Evolutionary conservation across 2,888 invertebrate species (phyloP).

Genomic region (Embidobia sp.): DNA sequence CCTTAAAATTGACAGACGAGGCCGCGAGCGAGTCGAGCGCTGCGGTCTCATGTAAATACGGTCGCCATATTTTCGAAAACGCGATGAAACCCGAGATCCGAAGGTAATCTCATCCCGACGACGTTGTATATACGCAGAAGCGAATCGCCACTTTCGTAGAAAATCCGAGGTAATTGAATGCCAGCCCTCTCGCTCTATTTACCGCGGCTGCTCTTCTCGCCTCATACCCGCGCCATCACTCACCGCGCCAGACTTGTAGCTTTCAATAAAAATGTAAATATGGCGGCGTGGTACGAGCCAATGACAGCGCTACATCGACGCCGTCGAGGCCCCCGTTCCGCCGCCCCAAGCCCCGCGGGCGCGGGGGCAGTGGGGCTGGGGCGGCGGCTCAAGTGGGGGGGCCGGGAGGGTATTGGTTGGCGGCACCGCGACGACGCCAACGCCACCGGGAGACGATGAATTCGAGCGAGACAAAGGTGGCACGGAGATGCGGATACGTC

Average conservation of each 20-base stretch:
- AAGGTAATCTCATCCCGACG: constrained; percentile 75
- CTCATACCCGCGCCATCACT: constrained; percentile 75
- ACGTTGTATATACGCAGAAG: constrained; percentile 74
- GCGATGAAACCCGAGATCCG: constrained; percentile 69
- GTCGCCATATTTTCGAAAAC: constrained; percentile 75
- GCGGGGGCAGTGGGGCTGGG: constrained; percentile 59
- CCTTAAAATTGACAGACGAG: too few species aligned
- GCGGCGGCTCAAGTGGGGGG: constrained; percentile 12
- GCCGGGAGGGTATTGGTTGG: constrained; percentile 60
- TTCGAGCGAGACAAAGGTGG: constrained; percentile 49
- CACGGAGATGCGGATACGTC: constrained; percentile 32
- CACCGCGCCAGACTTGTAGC: constrained; percentile 78
- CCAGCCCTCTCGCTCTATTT: constrained; percentile 62
- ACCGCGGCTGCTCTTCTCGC: constrained; percentile 66
- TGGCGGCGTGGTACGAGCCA: constrained; percentile 81
- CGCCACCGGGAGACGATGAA: constrained; percentile 44
- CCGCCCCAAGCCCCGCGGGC: constrained; percentile 11
- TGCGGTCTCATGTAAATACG: constrained; percentile 67
- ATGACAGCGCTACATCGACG: constrained; percentile 81
- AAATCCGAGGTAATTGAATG: constrained; percentile 81
- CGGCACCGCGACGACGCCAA: constrained; percentile 52
- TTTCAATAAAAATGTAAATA: constrained; percentile 83
- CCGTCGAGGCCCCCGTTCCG: constrained; percentile 58
- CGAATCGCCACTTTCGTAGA: constrained; percentile 78
- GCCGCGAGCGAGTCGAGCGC: too few species aligned